Evolutionary conservation across 2,888 invertebrate genomes (phyloP), one percentile per base, ranked within the genome.

Genomic region (Lasioglossum villosulum): DNA sequence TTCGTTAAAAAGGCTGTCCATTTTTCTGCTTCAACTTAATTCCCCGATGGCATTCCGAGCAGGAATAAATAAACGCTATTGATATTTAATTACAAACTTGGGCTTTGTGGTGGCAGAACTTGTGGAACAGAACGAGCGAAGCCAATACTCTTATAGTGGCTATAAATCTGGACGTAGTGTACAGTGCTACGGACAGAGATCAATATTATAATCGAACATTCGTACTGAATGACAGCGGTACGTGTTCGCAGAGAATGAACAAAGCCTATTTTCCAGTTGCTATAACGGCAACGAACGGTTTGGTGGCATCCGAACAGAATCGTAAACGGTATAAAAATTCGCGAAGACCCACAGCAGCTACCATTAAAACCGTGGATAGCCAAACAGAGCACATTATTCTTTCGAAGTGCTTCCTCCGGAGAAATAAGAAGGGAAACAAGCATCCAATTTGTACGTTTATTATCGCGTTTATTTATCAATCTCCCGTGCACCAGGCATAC

Each of bases 391-490:
- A 6, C 0, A 52, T 52, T 63, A 63, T 63, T 63, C 27, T 63
- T 63, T 63, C 30, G 27, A 16, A 63, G 16, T 27, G 27, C 16
- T 27, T 27, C 27, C 59, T 16, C 59, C 5, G 59, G 59, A 27
- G 2, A 63, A 63, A 63, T 14, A 30, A 30, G 59, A 27, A 63
- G 27, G 27, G 27, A 5, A 30, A 63, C 59, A 16, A 27, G 59
- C 27, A 63, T 63, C 59, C 59, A 63, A 27, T 34, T 48, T 52
- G 48, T 52, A 42, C 3, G 27, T 71, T 23, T 52, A 27, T 27
- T n/a, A 10, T 16, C 59, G 59, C 27, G 59, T 63, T 63, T 63
- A 63, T 63, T 63, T 63, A 63, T 63, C 59, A 63, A 63, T 30
- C 27, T 63, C 5, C 14, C 16, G 59, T 63, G 27, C 59, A 16